phyloP scores from a whole-genome alignment of 2,888 invertebrate genomes.

The Griposia aprilina region DNA sequence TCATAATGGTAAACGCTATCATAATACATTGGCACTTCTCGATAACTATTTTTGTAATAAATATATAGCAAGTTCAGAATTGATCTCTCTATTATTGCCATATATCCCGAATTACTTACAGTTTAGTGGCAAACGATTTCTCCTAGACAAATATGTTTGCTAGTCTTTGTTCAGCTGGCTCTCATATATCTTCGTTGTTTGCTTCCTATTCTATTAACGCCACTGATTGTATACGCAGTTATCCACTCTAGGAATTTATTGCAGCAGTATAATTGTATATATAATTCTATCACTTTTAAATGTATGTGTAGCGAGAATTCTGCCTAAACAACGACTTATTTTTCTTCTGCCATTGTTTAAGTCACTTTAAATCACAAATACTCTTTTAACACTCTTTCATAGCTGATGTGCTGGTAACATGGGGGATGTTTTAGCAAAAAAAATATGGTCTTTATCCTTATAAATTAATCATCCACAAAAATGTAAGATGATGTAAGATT shows the following conservation, averaged over 20 bases:
- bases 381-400: background rate
- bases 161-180: slow-evolving; percentile 54
- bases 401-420: background rate
- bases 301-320: background rate
- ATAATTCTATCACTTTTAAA: background rate
- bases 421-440: background rate
- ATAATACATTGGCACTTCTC: slow-evolving; percentile 11
- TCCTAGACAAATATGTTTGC: slow-evolving; percentile 35
- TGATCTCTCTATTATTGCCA: slow-evolving; percentile 24
- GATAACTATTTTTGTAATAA: slow-evolving; percentile 47
- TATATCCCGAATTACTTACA: slow-evolving; percentile 41
- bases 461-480: background rate
- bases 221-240: slow-evolving; percentile 37
- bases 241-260: slow-evolving; percentile 34
- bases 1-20: slow-evolving; percentile 1
- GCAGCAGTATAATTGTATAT: too few species aligned
- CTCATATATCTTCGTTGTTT: slow-evolving; percentile 50
- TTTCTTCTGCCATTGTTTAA: background rate
- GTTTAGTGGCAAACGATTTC: slow-evolving; percentile 39
- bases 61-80: slow-evolving; percentile 44
- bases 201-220: slow-evolving; percentile 47
- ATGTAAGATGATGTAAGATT: background rate
- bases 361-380: background rate
- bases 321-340: background rate
- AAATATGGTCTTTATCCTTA: background rate